Evolutionary conservation across 64 coral and sea anemone species (phyloP), one percentile per base, ranked within the genome.

Genomic region (Platygyra sinensis): DNA sequence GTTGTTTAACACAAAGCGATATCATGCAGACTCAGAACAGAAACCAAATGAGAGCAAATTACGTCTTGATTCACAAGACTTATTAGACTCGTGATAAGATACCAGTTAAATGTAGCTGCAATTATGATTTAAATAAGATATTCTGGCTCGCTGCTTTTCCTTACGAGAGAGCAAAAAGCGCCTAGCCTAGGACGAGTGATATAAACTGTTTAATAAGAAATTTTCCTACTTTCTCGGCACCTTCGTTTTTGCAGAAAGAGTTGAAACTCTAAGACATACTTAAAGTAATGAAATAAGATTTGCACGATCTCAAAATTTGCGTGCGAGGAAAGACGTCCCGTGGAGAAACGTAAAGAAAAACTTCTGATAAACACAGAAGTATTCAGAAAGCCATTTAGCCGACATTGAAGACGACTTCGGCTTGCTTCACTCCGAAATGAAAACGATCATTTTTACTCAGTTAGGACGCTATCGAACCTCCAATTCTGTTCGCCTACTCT

Each of bases 291-390:
- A 15, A 14, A 57, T 75, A 73, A 36, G 73, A 75, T 75, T 81
- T 81, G 2, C 29, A 77, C 29, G 54, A 57, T 57, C 67, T 51
- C 30, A 8, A 17, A 15, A 29, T 67, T 80, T 72, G 81, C 80
- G 30, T 42, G 59, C 80, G 30, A 59, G 49, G 64, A 3, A 10
- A 71, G 62, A 64, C 46, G 24, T 27, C 81, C 62, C 36, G 81
- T 69, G 1, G 81, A 71, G 81, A 2, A 72, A 72, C 69, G 69
- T 85, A 39, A 85, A 30, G 42, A 85, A 72, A n/a, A 50, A 33
- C 22, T 17, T 51, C 1, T 15, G 20, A 51, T 67, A 52, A 85
- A 71, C 81, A 72, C 33, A 1, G 33, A 36, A 49, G 12, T 50
- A 24, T 85, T 71, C 63, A n/a, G n/a, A 42, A 71, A 39, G 69